Conservation (phyloP, 92 coral and sea anemone species). For the Actinernus sp. region DNA sequence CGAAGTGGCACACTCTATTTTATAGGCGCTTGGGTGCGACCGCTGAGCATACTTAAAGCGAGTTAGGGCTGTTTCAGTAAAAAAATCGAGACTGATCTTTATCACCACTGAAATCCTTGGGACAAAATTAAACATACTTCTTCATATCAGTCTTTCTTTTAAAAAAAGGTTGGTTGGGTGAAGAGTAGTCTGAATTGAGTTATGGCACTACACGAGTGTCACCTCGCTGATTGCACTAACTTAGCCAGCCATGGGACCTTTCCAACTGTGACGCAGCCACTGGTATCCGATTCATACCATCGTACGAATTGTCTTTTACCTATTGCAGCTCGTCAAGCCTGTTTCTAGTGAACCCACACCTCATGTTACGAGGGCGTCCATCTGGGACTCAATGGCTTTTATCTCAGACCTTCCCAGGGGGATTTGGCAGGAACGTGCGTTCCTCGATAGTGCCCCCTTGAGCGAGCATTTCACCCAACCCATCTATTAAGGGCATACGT, state of each 20-base stretch:
- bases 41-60: no score
- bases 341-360: slow-evolving; percentile 98
- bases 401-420: slow-evolving; percentile 99
- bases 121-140: no score
- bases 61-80: no score
- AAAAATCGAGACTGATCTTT: no score
- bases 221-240: slow-evolving; percentile 99
- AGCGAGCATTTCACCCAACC: slow-evolving; percentile 99
- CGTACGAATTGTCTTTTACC: slow-evolving; percentile 72
- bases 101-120: no score
- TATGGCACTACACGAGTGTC: slow-evolving; percentile 69
- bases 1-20: no score
- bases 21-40: no score
- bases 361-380: slow-evolving; percentile 86
- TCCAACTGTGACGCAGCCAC: slow-evolving; percentile 98
- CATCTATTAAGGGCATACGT: no score
- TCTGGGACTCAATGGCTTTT: slow-evolving; percentile 86
- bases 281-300: slow-evolving; percentile 75
- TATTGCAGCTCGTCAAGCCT: slow-evolving; percentile 89
- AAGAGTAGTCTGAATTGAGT: slow-evolving; percentile 99
- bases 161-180: slow-evolving; percentile 65
- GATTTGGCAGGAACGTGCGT: slow-evolving; percentile 67
- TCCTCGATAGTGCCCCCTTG: slow-evolving; percentile 97
- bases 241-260: slow-evolving; percentile 96
- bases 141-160: no score